Evolutionary conservation across 2,888 invertebrate genomes (phyloP), one percentile per base, ranked within the genome.

Genomic region (Cephus rjabovi): DNA sequence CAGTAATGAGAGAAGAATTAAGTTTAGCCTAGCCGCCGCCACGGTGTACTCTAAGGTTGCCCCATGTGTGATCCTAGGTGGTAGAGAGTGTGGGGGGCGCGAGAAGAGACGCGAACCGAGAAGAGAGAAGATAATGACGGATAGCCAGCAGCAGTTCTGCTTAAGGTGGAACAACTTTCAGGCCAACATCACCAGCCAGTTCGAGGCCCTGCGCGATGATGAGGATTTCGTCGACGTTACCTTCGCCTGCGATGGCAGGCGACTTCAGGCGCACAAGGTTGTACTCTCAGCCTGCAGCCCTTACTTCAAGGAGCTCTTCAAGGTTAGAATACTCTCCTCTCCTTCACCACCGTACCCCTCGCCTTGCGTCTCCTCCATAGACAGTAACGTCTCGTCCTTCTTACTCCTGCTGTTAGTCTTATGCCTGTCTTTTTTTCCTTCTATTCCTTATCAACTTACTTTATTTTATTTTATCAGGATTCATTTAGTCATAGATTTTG

Each of bases 161-260:
- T 94, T 97, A 93, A 94, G 96, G 93, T 97, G 97, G 97, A 96
- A 97, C 94, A 96, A 96, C 94, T 96, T 96, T 94, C 96, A 96
- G 94, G 95, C 96, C 86, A 96, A 96, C 93, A 96, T 97, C 92
- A 95, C 96, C 90, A 95, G 96, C 92, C 96, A 96, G 92, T 96
- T 97, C 93, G 96, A 96, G 93, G 94, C 95, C 90, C 93, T 97
- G 90, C 94, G 96, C 92, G 95, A 96, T 93, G 96, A 96, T 93
- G 96, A 96, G 94, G 96, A 96, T 93, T 96, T 97, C 93, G 96
- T 96, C 90, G 97, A 97, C 93, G 96, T 97, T 91, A 97, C 96
- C 88, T 94, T 97, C 92, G 96, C 96, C 89, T 96, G 96, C 93
- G 96, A 96, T 91, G 97, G 96, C 87, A 95, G 95, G 92, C 94